Conservation (phyloP, 2,113 vertebrate species). For the Monarcha castaneiventris region DNA sequence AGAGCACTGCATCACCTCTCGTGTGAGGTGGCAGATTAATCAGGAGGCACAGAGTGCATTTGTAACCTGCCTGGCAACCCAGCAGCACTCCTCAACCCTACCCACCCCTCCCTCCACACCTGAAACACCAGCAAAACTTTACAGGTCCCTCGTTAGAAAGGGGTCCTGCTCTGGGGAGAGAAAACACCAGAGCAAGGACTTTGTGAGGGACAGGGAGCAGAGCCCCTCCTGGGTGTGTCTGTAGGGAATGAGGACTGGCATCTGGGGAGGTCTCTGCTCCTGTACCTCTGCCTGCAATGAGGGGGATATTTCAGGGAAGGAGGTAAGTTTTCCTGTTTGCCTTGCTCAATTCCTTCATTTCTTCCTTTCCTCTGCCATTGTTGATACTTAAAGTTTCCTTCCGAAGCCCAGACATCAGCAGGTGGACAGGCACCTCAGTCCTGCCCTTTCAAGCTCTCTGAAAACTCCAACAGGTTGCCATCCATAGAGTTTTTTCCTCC, state of each 20-base stretch:
- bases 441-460: not conserved
- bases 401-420: not conserved
- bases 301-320: not conserved
- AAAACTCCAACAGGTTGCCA: not conserved
- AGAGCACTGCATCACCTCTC: conserved; percentile 49
- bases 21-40: conserved; percentile 20
- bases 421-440: not conserved
- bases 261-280: not conserved
- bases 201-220: not conserved
- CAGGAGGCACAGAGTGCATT: conserved; percentile 30
- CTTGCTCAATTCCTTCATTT: not conserved
- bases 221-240: not conserved
- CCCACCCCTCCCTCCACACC: not conserved
- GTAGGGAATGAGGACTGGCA: not conserved
- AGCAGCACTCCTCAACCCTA: not conserved
- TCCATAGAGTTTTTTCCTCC: not conserved
- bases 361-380: not conserved
- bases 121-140: not conserved
- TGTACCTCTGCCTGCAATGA: not conserved
- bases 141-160: not conserved
- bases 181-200: not conserved
- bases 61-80: conserved; percentile 56
- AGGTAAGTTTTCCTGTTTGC: not conserved
- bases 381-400: not conserved
- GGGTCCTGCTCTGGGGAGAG: not conserved